phyloP scores from a whole-genome alignment of 2,113 vertebrate genomes.

The Apteryx mantelli region DNA sequence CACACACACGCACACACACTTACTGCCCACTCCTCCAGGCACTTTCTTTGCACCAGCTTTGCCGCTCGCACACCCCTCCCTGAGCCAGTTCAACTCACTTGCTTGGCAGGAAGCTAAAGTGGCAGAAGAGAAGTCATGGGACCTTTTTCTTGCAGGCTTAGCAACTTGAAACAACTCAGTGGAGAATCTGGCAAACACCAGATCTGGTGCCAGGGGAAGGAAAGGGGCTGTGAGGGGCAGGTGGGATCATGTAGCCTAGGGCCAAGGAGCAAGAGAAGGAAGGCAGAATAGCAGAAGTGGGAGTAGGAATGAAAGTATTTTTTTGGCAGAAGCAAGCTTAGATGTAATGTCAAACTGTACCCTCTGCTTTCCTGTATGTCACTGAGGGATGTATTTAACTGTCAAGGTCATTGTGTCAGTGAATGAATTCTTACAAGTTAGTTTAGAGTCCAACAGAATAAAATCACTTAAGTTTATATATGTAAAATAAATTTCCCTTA shows the following conservation, averaged over 20 bases:
- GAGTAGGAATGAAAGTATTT: neutral
- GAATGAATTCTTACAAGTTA: neutral
- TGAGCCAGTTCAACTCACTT: neutral
- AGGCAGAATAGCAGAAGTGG: neutral
- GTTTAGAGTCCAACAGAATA: neutral
- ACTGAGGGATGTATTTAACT: neutral
- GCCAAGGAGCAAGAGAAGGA: neutral
- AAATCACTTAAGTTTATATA: neutral
- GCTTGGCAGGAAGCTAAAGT: neutral
- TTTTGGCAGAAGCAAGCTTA: neutral
- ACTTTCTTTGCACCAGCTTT: accelerated
- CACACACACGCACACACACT: accelerated
- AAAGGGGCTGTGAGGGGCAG: neutral
- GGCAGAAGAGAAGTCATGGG: too few species aligned
- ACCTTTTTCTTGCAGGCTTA: neutral
- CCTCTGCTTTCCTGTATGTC: neutral
- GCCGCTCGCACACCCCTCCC: neutral
- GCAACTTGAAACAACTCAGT: neutral
- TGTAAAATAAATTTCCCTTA: neutral
- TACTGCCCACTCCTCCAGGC: neutral
- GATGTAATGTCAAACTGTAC: neutral
- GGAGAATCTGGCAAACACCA: neutral
- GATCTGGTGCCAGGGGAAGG: neutral
- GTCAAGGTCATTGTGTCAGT: neutral
- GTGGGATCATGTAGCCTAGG: accelerated